Percentiles rank a stretch among this genome's conserved stretches.
These are phyloP conservation scores for Ptilonorhynchus violaceus DNA, from an alignment of 2,113 vertebrate genomes.

Conservation along the genomic window DNA sequence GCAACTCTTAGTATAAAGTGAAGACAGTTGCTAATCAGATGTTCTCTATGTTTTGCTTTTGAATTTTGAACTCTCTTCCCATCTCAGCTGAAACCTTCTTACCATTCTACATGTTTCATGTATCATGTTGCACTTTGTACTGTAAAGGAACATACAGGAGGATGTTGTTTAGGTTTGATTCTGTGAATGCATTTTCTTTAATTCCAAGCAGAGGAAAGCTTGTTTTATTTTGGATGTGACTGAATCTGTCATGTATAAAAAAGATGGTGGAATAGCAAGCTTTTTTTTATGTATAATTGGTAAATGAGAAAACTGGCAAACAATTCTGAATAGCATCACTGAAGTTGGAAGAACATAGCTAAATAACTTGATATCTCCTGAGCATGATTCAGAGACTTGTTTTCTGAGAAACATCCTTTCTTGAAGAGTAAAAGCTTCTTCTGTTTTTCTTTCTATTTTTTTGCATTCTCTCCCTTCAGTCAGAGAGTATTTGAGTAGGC, in stretches of 20 bases:
- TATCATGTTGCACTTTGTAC: background rate
- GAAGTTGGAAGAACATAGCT: background rate
- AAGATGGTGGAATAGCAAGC: background rate
- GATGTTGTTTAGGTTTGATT: background rate
- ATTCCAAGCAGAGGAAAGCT: background rate
- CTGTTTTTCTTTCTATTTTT: background rate
- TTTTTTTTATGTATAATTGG: background rate
- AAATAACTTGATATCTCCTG: background rate
- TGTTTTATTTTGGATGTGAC: background rate
- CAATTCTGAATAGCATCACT: background rate
- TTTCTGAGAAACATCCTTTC: background rate
- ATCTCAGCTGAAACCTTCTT: background rate
- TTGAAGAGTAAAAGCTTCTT: background rate
- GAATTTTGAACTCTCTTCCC: background rate
- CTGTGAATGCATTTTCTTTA: background rate
- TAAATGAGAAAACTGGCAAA: background rate
- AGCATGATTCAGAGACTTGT: background rate
- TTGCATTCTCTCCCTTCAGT: background rate
- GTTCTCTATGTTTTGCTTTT: background rate
- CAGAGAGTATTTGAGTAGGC: background rate
- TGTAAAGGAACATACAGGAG: background rate
- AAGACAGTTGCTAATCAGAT: background rate
- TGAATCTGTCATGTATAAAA: background rate
- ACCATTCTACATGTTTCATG: background rate
- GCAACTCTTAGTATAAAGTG: background rate